Evolutionary conservation across 2,888 invertebrate species (phyloP), one percentile per base, ranked within the genome.

Genomic region (Agrilus biguttatus): DNA sequence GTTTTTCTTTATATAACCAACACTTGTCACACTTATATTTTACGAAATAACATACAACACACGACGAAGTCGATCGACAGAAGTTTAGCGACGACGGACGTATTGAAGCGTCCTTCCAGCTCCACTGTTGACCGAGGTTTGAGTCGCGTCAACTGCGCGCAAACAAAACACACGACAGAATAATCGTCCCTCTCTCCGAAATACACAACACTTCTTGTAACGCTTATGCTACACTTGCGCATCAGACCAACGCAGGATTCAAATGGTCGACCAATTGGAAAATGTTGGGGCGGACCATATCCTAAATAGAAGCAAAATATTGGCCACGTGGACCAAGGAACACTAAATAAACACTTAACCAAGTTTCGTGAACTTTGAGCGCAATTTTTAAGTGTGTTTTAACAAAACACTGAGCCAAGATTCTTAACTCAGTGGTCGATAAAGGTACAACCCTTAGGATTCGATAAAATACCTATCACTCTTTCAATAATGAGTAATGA

Each of bases 241-340:
- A 50, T 51, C 51, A 53, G 53, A 53, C 49, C 48, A 41, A 49
- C 45, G 42, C 44, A 46, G 47, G 48, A 42, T 45, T 48, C 47
- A 50, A 51, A 49, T 48, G 45, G 36, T 49, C 48, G 43, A 51
- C 62, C 62, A 63, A 62, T 62, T 43, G 51, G 44, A 28, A 28
- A 10, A 28, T 10, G 2, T 28, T 28, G 28, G 55, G 63, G 62
- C 63, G 62, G 58, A 59, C 54, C 60, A 42, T 49, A 56, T 57
- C 55, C 54, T 59, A 60, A 58, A 55, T 57, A 47, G 49, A 51
- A 55, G 58, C 57, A 53, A 58, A 62, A 62, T 62, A 62, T 61
- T 62, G 60, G 60, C 57, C 58, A 57, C 57, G 56, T 49, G 42
- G 45, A 49, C 48, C 45, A 40, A 46, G 40, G 45, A 47, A 41